These are phyloP conservation scores for Drosophila mimica DNA, from an alignment of 2,888 invertebrate species.

Conservation along the genomic window DNA sequence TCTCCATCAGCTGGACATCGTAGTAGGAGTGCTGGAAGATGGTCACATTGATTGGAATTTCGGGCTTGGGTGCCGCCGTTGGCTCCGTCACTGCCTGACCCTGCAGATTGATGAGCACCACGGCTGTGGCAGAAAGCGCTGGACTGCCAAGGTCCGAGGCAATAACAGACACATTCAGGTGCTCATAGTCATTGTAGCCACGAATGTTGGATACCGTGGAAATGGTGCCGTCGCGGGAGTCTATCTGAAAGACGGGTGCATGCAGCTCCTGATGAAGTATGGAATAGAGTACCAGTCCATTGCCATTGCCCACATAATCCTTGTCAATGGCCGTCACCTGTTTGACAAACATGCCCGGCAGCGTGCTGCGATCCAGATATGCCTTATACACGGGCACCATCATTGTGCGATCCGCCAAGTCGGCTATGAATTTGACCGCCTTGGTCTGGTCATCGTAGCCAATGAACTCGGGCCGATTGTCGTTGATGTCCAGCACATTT, in stretches of 20 bases:
- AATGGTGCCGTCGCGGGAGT: constrained; percentile 93
- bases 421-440: constrained; percentile 74
- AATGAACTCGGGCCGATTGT: constrained; percentile 92
- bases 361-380: constrained; percentile 90
- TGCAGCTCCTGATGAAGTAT: constrained; percentile 88
- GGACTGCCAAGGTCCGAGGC: constrained; percentile 95
- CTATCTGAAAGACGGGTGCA: constrained; percentile 90
- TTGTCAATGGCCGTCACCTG: constrained; percentile 93
- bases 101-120: constrained; percentile 89
- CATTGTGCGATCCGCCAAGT: constrained; percentile 70
- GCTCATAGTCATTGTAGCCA: constrained; percentile 84
- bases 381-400: constrained; percentile 91
- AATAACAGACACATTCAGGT: constrained; percentile 91
- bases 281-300: constrained; percentile 92
- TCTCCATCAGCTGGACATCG: constrained; percentile 93
- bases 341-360: constrained; percentile 90
- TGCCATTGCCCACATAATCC: constrained; percentile 94
- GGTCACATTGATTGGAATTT: constrained; percentile 61
- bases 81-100: constrained; percentile 80
- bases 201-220: constrained; percentile 89
- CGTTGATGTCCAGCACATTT: constrained; percentile 93
- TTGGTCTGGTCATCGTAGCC: constrained; percentile 88
- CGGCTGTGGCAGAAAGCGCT: constrained; percentile 91
- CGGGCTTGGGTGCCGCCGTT: constrained; percentile 57
- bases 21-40: constrained; percentile 90